Conservation (phyloP, 2,797 vertebrate species). For the Dallia pectoralis region DNA sequence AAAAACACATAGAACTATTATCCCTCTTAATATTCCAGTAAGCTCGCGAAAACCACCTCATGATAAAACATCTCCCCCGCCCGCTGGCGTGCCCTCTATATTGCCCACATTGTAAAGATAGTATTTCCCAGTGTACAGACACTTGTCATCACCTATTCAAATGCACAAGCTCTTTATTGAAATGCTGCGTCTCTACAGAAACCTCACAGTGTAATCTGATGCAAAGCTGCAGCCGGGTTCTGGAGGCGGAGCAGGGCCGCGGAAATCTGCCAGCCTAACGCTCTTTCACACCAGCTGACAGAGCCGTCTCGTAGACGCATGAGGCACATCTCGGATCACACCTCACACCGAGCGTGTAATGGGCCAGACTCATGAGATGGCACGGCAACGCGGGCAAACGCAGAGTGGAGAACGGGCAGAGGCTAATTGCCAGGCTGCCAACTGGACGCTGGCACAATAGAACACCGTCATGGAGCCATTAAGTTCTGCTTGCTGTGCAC, state of each 20-base stretch:
- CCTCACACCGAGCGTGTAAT: conserved; percentile 24
- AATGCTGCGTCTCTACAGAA: conserved; percentile 16
- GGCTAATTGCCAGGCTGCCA: background rate
- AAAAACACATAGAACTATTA: background rate
- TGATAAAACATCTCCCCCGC: background rate
- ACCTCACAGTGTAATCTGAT: conserved; percentile 44
- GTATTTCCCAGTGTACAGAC: background rate
- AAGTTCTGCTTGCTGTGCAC: conserved; percentile 26
- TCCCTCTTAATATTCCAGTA: background rate
- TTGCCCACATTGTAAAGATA: background rate
- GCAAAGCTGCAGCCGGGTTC: conserved; percentile 44
- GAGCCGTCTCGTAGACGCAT: conserved; percentile 33
- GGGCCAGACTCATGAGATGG: conserved; percentile 21
- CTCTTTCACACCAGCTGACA: conserved; percentile 33
- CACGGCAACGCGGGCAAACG: conserved; percentile 36
- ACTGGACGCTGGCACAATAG: background rate
- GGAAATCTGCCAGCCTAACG: background rate
- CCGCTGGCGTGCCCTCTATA: background rate
- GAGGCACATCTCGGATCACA: conserved; percentile 19
- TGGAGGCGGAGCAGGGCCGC: conserved; percentile 26
- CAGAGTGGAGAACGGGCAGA: conserved; percentile 9
- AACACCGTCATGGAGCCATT: conserved; percentile 53
- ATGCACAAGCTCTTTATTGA: conserved; percentile 22
- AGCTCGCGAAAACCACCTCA: background rate
- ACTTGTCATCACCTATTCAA: conserved; percentile 20